Conservation (phyloP, 1,140 invertebrate genomes). For the Meloidogyne exigua region DNA sequence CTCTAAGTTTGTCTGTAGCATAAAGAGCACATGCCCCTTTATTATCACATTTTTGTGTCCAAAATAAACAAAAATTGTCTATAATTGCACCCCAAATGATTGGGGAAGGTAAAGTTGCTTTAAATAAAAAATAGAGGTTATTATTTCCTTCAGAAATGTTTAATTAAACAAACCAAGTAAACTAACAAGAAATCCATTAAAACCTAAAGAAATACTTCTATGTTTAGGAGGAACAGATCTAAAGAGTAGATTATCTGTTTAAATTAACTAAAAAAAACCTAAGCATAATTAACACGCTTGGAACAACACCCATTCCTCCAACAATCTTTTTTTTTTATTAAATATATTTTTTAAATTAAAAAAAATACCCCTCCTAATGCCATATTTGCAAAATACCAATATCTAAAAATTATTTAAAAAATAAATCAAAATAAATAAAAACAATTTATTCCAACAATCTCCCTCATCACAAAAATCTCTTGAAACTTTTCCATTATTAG, state of each 20-base stretch:
- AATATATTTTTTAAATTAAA: neutral
- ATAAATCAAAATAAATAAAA: neutral
- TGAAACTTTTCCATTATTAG: conserved; percentile 25
- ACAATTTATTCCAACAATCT: conserved; percentile 50
- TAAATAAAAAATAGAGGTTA: neutral
- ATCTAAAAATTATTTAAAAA: conserved; percentile 42
- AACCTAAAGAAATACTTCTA: conserved; percentile 60
- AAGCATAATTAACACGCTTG: conserved; percentile 60
- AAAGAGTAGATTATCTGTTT: too few relatives aligned
- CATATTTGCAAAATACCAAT: conserved; percentile 45
- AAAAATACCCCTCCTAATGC: conserved; percentile 43
- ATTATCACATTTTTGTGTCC: conserved; percentile 58
- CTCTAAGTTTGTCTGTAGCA: conserved; percentile 35
- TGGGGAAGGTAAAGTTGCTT: conserved; percentile 64
- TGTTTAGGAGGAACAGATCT: conserved; percentile 60
- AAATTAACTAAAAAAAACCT: too few relatives aligned
- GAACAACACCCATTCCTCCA: conserved; percentile 58
- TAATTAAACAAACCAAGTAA: conserved; percentile 43
- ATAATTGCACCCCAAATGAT: conserved; percentile 64
- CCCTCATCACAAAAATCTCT: conserved; percentile 57
- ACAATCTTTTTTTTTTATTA: conserved; percentile 30
- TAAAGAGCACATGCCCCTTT: conserved; percentile 60
- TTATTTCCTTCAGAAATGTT: too few relatives aligned
- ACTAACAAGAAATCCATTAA: conserved; percentile 61
- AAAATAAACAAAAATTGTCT: conserved; percentile 63